Conservation (phyloP, 2,797 vertebrate species). For the Lithobates pipiens region DNA sequence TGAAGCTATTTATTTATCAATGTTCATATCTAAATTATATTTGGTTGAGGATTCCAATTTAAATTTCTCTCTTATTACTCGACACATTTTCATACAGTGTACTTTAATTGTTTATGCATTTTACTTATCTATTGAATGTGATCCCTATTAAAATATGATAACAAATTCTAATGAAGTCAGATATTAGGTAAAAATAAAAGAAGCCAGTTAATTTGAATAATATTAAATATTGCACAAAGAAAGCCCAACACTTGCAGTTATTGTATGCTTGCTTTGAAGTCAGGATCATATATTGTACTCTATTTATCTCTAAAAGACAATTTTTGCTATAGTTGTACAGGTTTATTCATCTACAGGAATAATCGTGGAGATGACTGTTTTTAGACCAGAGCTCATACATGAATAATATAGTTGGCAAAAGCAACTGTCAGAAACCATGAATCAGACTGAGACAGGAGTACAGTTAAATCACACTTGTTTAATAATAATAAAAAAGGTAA, state of each 20-base stretch:
- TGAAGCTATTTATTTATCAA: not conserved
- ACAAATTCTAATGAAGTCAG: not conserved
- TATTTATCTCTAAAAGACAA: conserved; percentile 40
- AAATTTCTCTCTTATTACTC: not conserved
- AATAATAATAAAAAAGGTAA: too few species aligned
- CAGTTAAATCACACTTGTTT: too few species aligned
- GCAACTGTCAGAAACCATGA: too few species aligned
- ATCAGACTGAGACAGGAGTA: too few species aligned
- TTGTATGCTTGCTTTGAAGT: conserved; percentile 12
- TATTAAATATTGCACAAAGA: not conserved
- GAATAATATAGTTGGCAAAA: not conserved
- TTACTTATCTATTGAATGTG: not conserved
- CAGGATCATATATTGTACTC: conserved; percentile 11
- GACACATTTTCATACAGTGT: not conserved
- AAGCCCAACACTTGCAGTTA: not conserved
- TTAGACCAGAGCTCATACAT: conserved; percentile 7
- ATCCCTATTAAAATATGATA: not conserved
- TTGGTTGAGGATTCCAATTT: not conserved
- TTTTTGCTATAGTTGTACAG: not conserved
- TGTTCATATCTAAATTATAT: not conserved
- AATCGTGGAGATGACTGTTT: conserved; percentile 10
- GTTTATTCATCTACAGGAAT: conserved; percentile 21
- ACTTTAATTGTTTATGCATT: not conserved
- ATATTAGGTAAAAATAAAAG: conserved; percentile 1
- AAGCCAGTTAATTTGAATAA: not conserved